Evolutionary conservation across 2,113 vertebrate species (phyloP), one percentile per base, ranked within the genome.

Genomic region (Halichoeres trimaculatus): DNA sequence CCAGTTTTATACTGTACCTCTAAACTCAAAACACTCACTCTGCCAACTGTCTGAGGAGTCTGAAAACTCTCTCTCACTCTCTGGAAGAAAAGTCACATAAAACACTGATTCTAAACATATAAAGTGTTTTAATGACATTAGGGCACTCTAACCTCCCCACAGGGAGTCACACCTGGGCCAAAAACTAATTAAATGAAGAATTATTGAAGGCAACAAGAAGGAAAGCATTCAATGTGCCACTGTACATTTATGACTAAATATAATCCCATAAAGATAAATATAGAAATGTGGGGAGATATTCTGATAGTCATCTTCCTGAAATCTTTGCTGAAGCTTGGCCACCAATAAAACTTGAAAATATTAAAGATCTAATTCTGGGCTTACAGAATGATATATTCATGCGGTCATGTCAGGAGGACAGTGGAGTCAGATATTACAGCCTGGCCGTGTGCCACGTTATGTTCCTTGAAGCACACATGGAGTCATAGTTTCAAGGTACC

Each of bases 141-240:
- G 43, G 69, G 56, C 50, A 67, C 68, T 81, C 45, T 26, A 68
- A 78, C 23, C 13, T 78, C 34, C 61, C 65, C 55, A 41, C 7
- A 0, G 74, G 69, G 51, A 82, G 30, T 54, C 59, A 71, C 72
- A 81, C 77, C 50, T 60, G 45, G 45, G 72, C 57, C 70, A 59
- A 80, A 74, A 77, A 58, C 48, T 19, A 78, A 87, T 88, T 83
- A 83, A 90, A 80, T 55, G 14, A 13, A 24, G 61, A 74, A 48
- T 20, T 74, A 69, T 79, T 50, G 22, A 47, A 52, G 51, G 36
- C 41, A 60, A 56, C n/a, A n/a, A 63, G 5, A 48, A 76, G 40
- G 20, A 54, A 82, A 52, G 61, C 71, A 70, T 83, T 70, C 71
- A 74, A 16, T 71, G 56, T 80, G 34, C 55, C 38, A 73, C 74